Evolutionary conservation across 2,113 vertebrate species (phyloP).

Genomic region (Grammomys surdaster): DNA sequence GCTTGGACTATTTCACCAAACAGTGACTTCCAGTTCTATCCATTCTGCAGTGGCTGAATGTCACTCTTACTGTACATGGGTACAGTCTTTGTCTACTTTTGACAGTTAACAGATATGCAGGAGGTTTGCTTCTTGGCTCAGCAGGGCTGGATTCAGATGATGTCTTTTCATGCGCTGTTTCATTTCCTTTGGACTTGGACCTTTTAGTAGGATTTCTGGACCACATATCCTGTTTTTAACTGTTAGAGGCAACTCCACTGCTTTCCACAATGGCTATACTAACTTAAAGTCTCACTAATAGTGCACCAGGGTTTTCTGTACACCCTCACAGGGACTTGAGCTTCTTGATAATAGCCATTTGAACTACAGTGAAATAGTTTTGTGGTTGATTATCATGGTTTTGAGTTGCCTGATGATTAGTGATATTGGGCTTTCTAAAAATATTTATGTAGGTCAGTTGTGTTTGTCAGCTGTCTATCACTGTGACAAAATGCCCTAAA

Average conservation of each 20-base stretch:
- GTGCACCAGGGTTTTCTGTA: neutral
- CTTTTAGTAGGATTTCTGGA: neutral
- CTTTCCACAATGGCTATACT: neutral
- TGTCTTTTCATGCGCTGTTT: neutral
- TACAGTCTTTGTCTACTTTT: neutral
- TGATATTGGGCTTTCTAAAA: neutral
- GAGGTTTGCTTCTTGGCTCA: neutral
- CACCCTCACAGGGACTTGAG: neutral
- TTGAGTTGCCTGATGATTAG: neutral
- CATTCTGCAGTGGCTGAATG: neutral
- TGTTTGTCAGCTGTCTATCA: neutral
- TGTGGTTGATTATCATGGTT: neutral
- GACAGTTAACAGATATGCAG: neutral
- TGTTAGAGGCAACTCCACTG: neutral
- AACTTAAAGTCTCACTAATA: neutral
- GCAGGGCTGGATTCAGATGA: no score
- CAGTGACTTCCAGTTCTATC: neutral
- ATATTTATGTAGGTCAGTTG: neutral
- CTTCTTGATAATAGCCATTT: neutral
- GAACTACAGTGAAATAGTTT: neutral
- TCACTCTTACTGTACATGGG: neutral
- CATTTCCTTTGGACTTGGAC: neutral
- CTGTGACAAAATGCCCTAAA: neutral
- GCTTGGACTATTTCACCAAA: neutral
- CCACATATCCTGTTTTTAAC: neutral